phyloP scores from a whole-genome alignment of 2,113 vertebrate genomes.

The Todiramphus chloris region DNA sequence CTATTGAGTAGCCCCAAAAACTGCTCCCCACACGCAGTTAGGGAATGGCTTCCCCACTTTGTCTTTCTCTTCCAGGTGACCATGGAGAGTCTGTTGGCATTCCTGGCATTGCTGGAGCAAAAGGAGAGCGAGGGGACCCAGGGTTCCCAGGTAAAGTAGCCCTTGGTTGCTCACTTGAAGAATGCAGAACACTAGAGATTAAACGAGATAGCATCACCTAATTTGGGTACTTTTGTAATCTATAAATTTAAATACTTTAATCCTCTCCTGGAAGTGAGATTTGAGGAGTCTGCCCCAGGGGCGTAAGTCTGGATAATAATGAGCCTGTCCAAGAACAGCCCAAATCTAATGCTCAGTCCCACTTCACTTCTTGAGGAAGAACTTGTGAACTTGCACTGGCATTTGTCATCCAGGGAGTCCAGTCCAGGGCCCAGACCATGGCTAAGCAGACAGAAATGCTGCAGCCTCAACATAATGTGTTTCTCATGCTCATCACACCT shows the following conservation, averaged over 20 bases:
- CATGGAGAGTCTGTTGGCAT: slow-evolving; percentile 75
- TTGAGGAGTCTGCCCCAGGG: neutral
- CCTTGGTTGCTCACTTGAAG: neutral
- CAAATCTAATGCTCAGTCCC: neutral
- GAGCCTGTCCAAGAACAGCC: neutral
- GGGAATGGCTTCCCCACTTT: neutral
- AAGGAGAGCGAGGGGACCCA: slow-evolving; percentile 80
- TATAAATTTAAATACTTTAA: neutral
- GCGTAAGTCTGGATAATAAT: neutral
- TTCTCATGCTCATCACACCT: neutral
- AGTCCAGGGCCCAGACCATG: neutral
- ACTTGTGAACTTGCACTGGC: neutral
- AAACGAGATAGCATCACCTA: neutral
- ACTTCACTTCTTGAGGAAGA: neutral
- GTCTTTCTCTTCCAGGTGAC: slow-evolving; percentile 74
- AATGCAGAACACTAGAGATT: neutral
- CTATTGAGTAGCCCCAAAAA: neutral
- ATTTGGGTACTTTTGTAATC: neutral
- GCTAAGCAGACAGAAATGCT: neutral
- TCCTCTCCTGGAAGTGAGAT: neutral
- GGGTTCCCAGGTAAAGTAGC: slow-evolving; percentile 80
- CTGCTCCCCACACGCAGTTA: neutral
- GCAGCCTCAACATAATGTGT: neutral
- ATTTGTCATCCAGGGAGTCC: neutral
- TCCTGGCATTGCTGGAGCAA: slow-evolving; percentile 78